Conservation (phyloP, 2,797 vertebrate genomes). For the Trachurus trachurus region DNA sequence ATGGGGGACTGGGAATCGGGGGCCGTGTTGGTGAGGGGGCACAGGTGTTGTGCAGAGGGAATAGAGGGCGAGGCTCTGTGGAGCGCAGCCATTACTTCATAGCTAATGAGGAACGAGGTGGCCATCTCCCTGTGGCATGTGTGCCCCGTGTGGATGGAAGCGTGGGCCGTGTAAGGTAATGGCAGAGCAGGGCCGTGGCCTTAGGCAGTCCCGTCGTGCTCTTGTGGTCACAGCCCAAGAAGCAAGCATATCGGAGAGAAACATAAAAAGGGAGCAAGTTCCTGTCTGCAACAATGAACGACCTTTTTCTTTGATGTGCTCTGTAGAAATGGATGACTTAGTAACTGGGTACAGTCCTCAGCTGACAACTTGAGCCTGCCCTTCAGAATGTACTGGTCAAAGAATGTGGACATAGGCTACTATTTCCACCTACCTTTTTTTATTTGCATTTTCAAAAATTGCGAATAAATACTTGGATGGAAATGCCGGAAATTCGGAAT, state of each 20-base stretch:
- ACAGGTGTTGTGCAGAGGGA: slow-evolving; percentile 31
- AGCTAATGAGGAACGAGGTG: slow-evolving; percentile 67
- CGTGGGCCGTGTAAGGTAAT: slow-evolving; percentile 57
- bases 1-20: not conserved
- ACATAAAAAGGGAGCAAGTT: slow-evolving; percentile 43
- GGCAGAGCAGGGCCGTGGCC: slow-evolving; percentile 53
- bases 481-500: no score
- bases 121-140: slow-evolving; percentile 64
- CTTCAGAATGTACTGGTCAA: slow-evolving; percentile 17
- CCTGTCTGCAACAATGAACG: slow-evolving; percentile 34
- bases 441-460: no score
- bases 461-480: no score
- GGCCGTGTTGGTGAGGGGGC: slow-evolving; percentile 24
- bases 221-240: slow-evolving; percentile 63
- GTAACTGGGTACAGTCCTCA: slow-evolving; percentile 45
- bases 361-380: slow-evolving; percentile 41
- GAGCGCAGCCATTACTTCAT: slow-evolving; percentile 70
- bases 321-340: slow-evolving; percentile 49
- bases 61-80: slow-evolving; percentile 55
- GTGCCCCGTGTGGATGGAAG: slow-evolving; percentile 59
- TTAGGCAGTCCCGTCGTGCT: slow-evolving; percentile 57
- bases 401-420: not conserved
- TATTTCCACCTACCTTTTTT: no score
- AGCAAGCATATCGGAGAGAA: slow-evolving; percentile 49
- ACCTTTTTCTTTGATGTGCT: slow-evolving; percentile 38